phyloP scores from a whole-genome alignment of 2,888 invertebrate genomes.

The Fragum fragum region DNA sequence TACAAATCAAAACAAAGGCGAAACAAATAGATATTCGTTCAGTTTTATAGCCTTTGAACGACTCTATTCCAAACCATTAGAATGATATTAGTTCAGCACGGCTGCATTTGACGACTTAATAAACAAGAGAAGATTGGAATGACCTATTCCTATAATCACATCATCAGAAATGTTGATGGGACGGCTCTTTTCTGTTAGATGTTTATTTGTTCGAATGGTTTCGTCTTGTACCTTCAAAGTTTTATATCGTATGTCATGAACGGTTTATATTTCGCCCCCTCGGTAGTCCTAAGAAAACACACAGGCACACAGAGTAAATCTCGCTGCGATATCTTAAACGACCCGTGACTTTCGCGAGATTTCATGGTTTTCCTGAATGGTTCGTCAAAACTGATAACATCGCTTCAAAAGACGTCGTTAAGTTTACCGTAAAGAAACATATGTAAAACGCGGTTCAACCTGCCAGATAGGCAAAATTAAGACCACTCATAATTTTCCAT shows the following conservation, averaged over 20 bases:
- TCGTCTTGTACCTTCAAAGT: conserved; percentile 4
- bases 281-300: conserved; percentile 28
- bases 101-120: conserved; percentile 53
- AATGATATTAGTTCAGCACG: conserved; percentile 41
- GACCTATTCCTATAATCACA: neutral
- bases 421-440: conserved; percentile 62
- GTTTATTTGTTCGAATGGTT: neutral
- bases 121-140: conserved; percentile 31
- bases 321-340: conserved; percentile 60
- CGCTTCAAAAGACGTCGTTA: conserved; percentile 62
- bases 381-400: conserved; percentile 35
- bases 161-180: neutral
- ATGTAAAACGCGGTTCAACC: conserved; percentile 39
- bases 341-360: conserved; percentile 66
- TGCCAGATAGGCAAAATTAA: conserved; percentile 15
- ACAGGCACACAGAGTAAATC: conserved; percentile 47
- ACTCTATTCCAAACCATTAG: conserved; percentile 20
- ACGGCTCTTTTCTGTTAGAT: neutral
- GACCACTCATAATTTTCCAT: conserved; percentile 27
- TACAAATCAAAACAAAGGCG: conserved; percentile 4
- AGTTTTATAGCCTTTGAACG: neutral
- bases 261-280: conserved; percentile 32
- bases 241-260: neutral
- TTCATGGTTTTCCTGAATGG: conserved; percentile 39
- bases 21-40: neutral